phyloP scores from a whole-genome alignment of 1,140 invertebrate species.

The Steinernema feltiae region DNA sequence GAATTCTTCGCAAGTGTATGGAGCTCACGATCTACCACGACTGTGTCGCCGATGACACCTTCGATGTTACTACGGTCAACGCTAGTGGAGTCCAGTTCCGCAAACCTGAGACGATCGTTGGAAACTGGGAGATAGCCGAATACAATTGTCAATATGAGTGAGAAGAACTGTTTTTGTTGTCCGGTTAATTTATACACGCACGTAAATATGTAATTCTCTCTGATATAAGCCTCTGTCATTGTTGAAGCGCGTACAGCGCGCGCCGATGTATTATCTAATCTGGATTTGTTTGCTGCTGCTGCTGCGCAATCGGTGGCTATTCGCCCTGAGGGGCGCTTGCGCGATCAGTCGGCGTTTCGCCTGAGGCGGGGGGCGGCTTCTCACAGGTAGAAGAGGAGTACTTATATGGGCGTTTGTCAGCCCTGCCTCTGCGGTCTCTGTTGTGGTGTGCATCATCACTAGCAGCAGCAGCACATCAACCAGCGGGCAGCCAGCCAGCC shows the following conservation, averaged over 20 bases:
- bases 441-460: not conserved
- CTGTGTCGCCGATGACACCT: constrained; percentile 37
- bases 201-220: not conserved
- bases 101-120: constrained; percentile 39
- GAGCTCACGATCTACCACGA: constrained; percentile 47
- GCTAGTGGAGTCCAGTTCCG: constrained; percentile 25
- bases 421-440: not conserved
- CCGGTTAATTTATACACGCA: constrained; percentile 2
- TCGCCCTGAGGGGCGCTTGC: not conserved
- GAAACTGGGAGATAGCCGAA: constrained; percentile 47
- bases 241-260: not conserved
- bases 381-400: not conserved
- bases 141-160: constrained; percentile 45
- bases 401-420: not conserved
- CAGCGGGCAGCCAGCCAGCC: not conserved
- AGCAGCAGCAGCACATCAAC: not conserved
- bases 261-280: constrained; percentile 10
- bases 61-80: constrained; percentile 41
- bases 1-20: constrained; percentile 29
- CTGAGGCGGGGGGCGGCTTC: constrained; percentile 1
- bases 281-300: not conserved
- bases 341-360: not conserved
- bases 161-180: not conserved
- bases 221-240: constrained; percentile 7
- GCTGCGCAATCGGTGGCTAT: not conserved